Percentiles rank a stretch among this genome's conserved stretches.
Evolutionary conservation across 1,140 invertebrate genomes (phyloP).

Genomic region (Macrobrachium rosenbergii): DNA sequence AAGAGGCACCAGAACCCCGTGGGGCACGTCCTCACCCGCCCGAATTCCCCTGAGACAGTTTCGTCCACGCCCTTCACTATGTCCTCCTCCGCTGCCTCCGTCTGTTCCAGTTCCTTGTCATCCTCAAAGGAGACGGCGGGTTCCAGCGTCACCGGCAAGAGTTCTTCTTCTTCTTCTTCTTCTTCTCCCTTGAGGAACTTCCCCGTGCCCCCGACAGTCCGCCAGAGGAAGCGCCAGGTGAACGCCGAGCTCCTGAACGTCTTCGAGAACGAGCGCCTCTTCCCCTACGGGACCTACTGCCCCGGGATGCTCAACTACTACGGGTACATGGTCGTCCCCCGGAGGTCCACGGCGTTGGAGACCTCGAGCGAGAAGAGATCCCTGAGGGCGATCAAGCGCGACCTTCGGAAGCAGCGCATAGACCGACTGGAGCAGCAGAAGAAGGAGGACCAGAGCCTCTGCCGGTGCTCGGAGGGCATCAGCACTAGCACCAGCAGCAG

Average conservation of each 20-base stretch:
- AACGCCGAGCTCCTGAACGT: constrained; percentile 61
- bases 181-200: constrained; percentile 35
- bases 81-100: constrained; percentile 7
- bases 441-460: not conserved
- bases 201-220: constrained; percentile 55
- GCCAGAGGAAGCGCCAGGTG: constrained; percentile 59
- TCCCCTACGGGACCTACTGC: constrained; percentile 36
- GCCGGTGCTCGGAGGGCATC: too few species aligned
- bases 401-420: constrained; percentile 8
- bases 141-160: not conserved
- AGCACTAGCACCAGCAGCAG: too few species aligned
- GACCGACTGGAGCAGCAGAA: not conserved
- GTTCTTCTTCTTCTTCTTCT: too few species aligned
- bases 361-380: constrained; percentile 30
- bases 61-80: not conserved
- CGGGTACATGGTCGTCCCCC: constrained; percentile 66
- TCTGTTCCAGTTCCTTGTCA: not conserved
- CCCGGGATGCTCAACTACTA: constrained; percentile 64
- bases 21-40: not conserved
- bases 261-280: constrained; percentile 39
- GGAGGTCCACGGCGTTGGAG: constrained; percentile 1
- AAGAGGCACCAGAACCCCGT: not conserved
- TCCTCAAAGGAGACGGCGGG: not conserved
- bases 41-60: not conserved
- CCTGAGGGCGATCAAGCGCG: constrained; percentile 21